Percentiles rank a stretch among this genome's conserved stretches.
These are phyloP conservation scores for Odontamblyopus rebecca DNA, from an alignment of 2,797 vertebrate genomes.

Conservation along the genomic window DNA sequence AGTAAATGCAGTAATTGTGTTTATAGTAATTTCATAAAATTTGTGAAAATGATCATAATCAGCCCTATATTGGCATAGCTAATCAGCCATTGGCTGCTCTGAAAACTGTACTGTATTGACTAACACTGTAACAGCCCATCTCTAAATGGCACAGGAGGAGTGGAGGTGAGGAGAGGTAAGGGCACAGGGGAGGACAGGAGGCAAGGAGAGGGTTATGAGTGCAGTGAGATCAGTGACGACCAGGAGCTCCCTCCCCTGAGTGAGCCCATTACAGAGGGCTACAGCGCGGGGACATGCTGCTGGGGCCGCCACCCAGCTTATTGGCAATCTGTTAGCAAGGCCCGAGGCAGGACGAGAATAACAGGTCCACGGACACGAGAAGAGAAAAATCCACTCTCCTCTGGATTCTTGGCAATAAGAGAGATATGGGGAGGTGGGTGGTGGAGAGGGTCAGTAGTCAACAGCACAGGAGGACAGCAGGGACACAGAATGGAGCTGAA, in stretches of 20 bases:
- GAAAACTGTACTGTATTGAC: background rate
- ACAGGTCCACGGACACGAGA: constrained; percentile 60
- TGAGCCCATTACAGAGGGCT: constrained; percentile 66
- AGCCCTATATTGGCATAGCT: background rate
- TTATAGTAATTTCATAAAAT: background rate
- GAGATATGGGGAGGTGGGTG: constrained; percentile 41
- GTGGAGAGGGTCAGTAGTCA: constrained; percentile 38
- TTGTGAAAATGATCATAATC: too few relatives aligned
- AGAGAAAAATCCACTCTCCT: constrained; percentile 62
- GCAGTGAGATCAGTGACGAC: constrained; percentile 67
- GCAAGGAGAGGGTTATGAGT: constrained; percentile 54
- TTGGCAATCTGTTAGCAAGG: constrained; percentile 81
- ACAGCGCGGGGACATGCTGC: constrained; percentile 51
- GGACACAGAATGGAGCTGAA: constrained; percentile 35
- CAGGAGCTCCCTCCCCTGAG: constrained; percentile 60
- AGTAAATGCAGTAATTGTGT: background rate
- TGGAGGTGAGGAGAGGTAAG: constrained; percentile 38
- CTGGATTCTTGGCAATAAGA: constrained; percentile 46
- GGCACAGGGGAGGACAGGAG: constrained; percentile 23
- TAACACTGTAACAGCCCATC: background rate
- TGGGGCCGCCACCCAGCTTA: constrained; percentile 72
- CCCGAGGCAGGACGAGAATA: constrained; percentile 55
- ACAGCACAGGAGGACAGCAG: constrained; percentile 44
- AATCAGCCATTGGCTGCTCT: background rate
- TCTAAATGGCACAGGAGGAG: constrained; percentile 10